phyloP scores from a whole-genome alignment of 2,888 invertebrate genomes.

The Mylabris sibirica region DNA sequence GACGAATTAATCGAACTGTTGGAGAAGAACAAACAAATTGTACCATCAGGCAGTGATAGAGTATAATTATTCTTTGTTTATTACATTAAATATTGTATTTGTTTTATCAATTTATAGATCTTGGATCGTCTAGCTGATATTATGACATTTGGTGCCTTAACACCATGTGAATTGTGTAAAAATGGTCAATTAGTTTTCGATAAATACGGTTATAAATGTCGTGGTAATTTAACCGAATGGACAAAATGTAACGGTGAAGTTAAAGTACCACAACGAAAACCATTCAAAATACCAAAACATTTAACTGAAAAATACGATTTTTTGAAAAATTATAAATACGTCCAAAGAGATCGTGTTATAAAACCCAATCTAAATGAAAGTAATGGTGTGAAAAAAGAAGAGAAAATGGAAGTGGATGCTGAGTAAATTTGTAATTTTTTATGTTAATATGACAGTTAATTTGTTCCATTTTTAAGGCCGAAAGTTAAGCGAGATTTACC shows the following conservation, averaged over 20 bases:
- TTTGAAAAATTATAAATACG: constrained; percentile 70
- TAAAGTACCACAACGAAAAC: constrained; percentile 74
- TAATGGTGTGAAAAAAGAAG: constrained; percentile 62
- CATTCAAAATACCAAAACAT: constrained; percentile 73
- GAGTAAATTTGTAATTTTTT: constrained; percentile 49
- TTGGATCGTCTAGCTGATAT: constrained; percentile 82
- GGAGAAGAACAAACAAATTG: constrained; percentile 74
- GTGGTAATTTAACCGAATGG: constrained; percentile 82
- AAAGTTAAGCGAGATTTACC: constrained; percentile 72
- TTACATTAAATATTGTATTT: no score
- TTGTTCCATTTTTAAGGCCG: constrained; percentile 61
- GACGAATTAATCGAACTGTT: constrained; percentile 71
- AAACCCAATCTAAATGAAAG: constrained; percentile 64
- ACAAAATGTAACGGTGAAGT: constrained; percentile 79
- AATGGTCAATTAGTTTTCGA: constrained; percentile 74
- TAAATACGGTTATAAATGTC: constrained; percentile 83
- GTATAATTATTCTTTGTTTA: constrained; percentile 59
- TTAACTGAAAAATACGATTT: constrained; percentile 66
- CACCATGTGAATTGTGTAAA: constrained; percentile 81
- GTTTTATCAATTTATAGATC: constrained; percentile 67
- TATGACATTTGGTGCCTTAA: constrained; percentile 86
- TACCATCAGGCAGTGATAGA: constrained; percentile 72
- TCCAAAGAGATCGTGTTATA: constrained; percentile 67
- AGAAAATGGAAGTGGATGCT: constrained; percentile 47
- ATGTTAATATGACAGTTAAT: constrained; percentile 19